Percentiles rank a stretch among this genome's conserved stretches.
Evolutionary conservation across 2,797 vertebrate species (phyloP).

Genomic region (Nasua narica): DNA sequence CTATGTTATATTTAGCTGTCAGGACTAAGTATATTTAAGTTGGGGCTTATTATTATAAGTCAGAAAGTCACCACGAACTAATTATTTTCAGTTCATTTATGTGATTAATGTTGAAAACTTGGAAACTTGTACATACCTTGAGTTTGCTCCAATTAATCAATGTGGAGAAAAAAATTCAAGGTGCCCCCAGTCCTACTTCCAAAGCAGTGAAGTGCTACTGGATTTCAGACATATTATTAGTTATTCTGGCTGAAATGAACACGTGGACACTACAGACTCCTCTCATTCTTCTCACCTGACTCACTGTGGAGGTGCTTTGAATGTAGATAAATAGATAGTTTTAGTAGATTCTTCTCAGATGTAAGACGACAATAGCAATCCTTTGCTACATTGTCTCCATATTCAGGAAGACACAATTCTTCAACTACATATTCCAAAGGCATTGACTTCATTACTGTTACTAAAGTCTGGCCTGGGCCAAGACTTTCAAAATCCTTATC

Average conservation of each 20-base stretch:
- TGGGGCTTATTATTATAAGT: conserved; percentile 79
- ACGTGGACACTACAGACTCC: fast-evolving
- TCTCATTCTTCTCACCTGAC: background rate
- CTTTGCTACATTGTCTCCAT: background rate
- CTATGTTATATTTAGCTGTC: conserved; percentile 78
- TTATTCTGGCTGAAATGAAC: conserved; percentile 33
- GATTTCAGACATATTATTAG: conserved; percentile 66
- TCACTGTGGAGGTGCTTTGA: background rate
- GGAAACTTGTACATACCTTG: conserved; percentile 77
- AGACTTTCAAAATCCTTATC: conserved; percentile 13
- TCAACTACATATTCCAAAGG: background rate
- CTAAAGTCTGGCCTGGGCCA: background rate
- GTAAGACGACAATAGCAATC: background rate
- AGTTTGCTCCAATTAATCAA: conserved; percentile 81
- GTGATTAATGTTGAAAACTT: conserved; percentile 83
- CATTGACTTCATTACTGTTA: background rate
- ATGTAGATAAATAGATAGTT: conserved; percentile 44
- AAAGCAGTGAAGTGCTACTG: conserved; percentile 63
- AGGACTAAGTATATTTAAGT: conserved; percentile 79
- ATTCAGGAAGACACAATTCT: background rate
- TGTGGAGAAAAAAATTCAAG: conserved; percentile 69
- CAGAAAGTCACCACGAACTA: conserved; percentile 79
- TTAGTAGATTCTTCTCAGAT: conserved; percentile 40
- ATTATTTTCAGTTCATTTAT: conserved; percentile 84
- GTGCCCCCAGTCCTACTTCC: conserved; percentile 70